phyloP scores from a whole-genome alignment of 2,113 vertebrate genomes.

The Nothobranchius furzeri region DNA sequence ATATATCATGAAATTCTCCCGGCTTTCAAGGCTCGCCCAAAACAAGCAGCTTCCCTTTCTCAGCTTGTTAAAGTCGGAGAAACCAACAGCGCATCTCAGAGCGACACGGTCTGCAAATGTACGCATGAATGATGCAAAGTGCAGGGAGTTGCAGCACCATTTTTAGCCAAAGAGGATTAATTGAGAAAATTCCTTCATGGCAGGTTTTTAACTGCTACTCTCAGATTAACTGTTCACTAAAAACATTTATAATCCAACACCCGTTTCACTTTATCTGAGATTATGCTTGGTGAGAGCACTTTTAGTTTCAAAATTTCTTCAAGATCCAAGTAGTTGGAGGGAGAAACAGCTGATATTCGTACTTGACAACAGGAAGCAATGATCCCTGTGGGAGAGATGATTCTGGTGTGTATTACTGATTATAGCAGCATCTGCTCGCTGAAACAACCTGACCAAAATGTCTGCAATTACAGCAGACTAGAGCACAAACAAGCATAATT shows the following conservation, averaged over 20 bases:
- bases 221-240: conserved; percentile 56
- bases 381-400: conserved; percentile 28
- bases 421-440: conserved; percentile 40
- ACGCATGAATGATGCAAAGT: conserved; percentile 36
- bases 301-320: conserved; percentile 41
- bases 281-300: conserved; percentile 46
- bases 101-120: conserved; percentile 17
- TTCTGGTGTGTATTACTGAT: conserved; percentile 40
- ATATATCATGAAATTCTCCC: conserved; percentile 45
- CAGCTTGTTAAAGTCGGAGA: conserved; percentile 24
- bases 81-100: conserved; percentile 22
- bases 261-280: conserved; percentile 45
- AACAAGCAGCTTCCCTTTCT: conserved; percentile 27
- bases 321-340: conserved; percentile 23
- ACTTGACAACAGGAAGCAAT: conserved; percentile 18
- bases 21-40: conserved; percentile 12
- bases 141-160: conserved; percentile 19
- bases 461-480: not conserved
- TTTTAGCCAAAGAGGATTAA: conserved; percentile 54
- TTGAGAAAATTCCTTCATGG: conserved; percentile 51
- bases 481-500: conserved; percentile 6
- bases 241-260: conserved; percentile 37
- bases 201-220: conserved; percentile 55
- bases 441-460: conserved; percentile 19
- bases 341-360: conserved; percentile 14